Percentiles rank a stretch among this genome's conserved stretches.
These are phyloP conservation scores for Enteromius unitaeniatus DNA, from an alignment of 2,797 vertebrate genomes.

Conservation along the genomic window DNA sequence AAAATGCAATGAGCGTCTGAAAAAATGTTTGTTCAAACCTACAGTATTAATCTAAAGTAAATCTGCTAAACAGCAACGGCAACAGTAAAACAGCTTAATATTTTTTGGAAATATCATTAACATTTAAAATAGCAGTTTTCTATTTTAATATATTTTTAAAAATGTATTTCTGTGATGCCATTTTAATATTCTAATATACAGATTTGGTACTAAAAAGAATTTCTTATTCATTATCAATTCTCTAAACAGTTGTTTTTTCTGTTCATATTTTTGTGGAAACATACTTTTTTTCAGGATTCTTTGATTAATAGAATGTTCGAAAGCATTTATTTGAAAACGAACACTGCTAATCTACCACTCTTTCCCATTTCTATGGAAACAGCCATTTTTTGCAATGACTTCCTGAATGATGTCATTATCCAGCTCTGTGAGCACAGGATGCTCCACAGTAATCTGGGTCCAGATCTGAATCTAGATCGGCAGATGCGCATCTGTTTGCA, in stretches of 20 bases:
- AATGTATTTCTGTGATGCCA: neutral
- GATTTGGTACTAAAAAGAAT: neutral
- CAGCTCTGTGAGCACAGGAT: slow-evolving; percentile 73
- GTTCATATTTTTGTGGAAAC: too few species aligned
- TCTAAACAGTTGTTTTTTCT: too few species aligned
- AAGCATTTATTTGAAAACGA: neutral
- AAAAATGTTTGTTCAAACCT: neutral
- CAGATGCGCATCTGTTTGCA: slow-evolving; percentile 15
- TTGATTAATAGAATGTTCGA: neutral
- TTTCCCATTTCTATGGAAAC: slow-evolving; percentile 55
- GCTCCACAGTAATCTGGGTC: slow-evolving; percentile 56
- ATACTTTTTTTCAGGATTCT: neutral
- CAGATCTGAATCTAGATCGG: slow-evolving; percentile 62
- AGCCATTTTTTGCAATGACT: slow-evolving; percentile 63
- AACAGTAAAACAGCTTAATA: neutral
- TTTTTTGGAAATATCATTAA: neutral
- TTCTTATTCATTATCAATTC: neutral
- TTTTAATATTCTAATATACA: neutral
- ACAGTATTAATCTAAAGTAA: neutral
- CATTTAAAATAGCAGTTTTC: neutral
- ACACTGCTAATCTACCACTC: neutral
- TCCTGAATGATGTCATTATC: slow-evolving; percentile 75
- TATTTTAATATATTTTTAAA: neutral
- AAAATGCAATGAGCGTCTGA: neutral
- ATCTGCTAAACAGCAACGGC: too few species aligned